A percentile compares a stretch with the other conserved stretches of the same genome.
These are phyloP conservation scores for Electrona antarctica DNA, from an alignment of 2,113 vertebrate species.

Conservation along the genomic window DNA sequence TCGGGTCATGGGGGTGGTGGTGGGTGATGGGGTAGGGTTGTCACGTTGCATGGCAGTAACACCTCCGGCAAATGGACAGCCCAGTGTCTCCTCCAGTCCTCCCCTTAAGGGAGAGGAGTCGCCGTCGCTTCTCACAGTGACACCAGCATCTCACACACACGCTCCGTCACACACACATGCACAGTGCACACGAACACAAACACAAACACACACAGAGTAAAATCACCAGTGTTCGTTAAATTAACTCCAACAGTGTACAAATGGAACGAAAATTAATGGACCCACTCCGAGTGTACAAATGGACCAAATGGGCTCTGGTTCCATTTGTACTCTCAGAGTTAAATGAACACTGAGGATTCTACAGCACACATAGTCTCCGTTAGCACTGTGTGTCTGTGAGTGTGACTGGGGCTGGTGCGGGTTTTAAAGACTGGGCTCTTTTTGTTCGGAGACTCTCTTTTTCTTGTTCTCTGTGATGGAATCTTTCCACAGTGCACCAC, in stretches of 20 bases:
- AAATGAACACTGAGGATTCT: too few relatives aligned
- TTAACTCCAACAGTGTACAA: too few relatives aligned
- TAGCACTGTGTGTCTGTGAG: constrained; percentile 15
- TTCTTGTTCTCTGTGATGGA: constrained; percentile 64
- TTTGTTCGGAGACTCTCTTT: constrained; percentile 71
- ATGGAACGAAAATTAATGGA: too few relatives aligned
- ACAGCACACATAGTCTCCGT: constrained; percentile 48
- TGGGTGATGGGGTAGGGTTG: constrained; percentile 71
- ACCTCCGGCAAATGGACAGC: constrained; percentile 72
- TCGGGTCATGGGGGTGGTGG: constrained; percentile 15
- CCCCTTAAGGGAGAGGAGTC: constrained; percentile 56
- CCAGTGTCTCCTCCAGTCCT: constrained; percentile 48
- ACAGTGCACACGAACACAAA: constrained; percentile 24
- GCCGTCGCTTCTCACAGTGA: constrained; percentile 68
- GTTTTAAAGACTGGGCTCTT: constrained; percentile 61
- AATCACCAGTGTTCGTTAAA: too few relatives aligned
- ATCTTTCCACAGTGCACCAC: constrained; percentile 72
- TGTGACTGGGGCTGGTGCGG: constrained; percentile 31
- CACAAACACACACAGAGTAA: not conserved
- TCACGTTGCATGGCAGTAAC: constrained; percentile 75
- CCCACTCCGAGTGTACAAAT: too few relatives aligned
- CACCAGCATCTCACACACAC: constrained; percentile 47
- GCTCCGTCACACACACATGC: constrained; percentile 33
- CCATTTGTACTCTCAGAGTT: too few relatives aligned
- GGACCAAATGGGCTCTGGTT: too few relatives aligned